A percentile compares a stretch with the other conserved stretches of the same genome.
phyloP scores from a whole-genome alignment of 2,888 invertebrate genomes.

The Thera britannica region DNA sequence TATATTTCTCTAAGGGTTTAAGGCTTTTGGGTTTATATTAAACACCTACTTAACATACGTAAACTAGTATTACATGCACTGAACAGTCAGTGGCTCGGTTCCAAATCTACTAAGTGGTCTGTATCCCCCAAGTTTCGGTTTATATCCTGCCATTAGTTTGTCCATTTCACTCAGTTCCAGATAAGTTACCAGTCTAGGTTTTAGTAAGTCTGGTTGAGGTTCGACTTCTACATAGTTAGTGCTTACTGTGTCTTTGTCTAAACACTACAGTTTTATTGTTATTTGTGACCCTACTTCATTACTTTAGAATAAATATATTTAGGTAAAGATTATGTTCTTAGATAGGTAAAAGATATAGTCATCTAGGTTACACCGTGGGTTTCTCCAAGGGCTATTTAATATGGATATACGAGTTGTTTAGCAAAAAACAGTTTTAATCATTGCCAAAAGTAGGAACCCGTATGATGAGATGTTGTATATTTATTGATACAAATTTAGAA shows the following conservation, averaged over 20 bases:
- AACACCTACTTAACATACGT: constrained; percentile 18
- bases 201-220: constrained; percentile 37
- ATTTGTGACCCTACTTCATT: not conserved
- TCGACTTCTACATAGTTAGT: constrained; percentile 35
- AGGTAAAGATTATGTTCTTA: not conserved
- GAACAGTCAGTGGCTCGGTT: constrained; percentile 39
- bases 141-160: constrained; percentile 45
- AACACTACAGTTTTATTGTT: not conserved
- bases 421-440: not conserved
- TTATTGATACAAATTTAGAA: not conserved
- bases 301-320: not conserved
- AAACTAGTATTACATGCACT: constrained; percentile 37
- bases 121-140: constrained; percentile 44
- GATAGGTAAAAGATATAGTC: not conserved
- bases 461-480: not conserved
- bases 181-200: constrained; percentile 43
- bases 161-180: constrained; percentile 43
- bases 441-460: not conserved
- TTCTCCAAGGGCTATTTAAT: not conserved
- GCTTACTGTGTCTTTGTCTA: constrained; percentile 10
- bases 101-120: constrained; percentile 45
- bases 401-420: not conserved
- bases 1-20: no score
- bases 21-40: no score
- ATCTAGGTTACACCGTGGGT: not conserved